A percentile compares a stretch with the other conserved stretches of the same genome.
Evolutionary conservation across 2,797 vertebrate genomes (phyloP).

Genomic region (Lophotriccus pileatus): DNA sequence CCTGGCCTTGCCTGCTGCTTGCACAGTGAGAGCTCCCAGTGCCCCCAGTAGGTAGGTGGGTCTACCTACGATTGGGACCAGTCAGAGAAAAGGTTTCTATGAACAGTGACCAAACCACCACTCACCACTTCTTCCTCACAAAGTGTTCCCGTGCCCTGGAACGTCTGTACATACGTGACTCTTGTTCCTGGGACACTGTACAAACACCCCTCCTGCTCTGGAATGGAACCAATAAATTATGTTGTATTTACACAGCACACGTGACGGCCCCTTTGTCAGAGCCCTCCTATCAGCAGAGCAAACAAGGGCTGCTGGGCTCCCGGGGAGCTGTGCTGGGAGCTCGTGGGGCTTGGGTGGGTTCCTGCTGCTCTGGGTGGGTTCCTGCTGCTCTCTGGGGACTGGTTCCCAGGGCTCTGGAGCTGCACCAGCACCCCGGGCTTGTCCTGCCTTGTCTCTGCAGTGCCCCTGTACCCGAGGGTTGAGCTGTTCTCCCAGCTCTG

Average conservation of each 20-base stretch:
- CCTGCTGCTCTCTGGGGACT: background rate
- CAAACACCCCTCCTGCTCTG: conserved; percentile 35
- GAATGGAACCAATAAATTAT: conserved; percentile 63
- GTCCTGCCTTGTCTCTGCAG: background rate
- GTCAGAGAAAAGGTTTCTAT: background rate
- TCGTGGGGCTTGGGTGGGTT: no score
- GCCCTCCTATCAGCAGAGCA: background rate
- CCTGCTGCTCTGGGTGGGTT: no score
- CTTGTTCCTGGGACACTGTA: background rate
- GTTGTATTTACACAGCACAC: conserved; percentile 9
- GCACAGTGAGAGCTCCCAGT: background rate
- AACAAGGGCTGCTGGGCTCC: background rate
- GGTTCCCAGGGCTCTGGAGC: background rate
- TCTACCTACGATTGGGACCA: background rate
- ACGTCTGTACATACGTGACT: background rate
- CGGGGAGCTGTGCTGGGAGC: background rate
- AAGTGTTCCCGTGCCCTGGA: background rate
- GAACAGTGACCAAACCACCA: conserved; percentile 36
- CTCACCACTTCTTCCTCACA: conserved; percentile 4
- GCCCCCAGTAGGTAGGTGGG: background rate
- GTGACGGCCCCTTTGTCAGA: background rate
- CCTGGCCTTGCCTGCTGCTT: fast-evolving
- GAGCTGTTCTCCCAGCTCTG: background rate
- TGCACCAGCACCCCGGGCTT: background rate
- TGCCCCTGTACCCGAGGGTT: background rate